Base-by-base conservation (phyloP, 1,140 invertebrate species). In the Acyrthosiphon pisum region DNA sequence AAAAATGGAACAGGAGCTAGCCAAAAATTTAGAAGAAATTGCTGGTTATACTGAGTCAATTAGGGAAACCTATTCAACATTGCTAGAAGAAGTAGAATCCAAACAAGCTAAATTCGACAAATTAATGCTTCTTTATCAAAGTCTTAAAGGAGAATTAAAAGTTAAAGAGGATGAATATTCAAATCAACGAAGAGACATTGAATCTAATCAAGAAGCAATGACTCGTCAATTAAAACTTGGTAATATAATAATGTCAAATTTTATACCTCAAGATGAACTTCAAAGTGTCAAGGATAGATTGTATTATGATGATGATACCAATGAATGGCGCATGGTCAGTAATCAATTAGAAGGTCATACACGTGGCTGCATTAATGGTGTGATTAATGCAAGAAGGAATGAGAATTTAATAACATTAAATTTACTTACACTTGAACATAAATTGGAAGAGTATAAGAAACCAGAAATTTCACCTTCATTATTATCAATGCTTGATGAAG, bases 201-300 rank as follows among this genome's bases (percentile, higher is more conserved):
- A 98, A 95, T 96, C 97, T 95, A 97, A 97, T 3, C 97, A 98
- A 94, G 97, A 97, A 94, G 97, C 98, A 94, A 96, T 98, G 53
- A 97, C 97, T 2, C 97, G 97, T 94, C 96, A 98, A 94, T 95
- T 98, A 87, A 97, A 98, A 94, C 96, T 98, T n/a, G 97, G 97
- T 93, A 97, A 98, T 94, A 96, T 99, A 22, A 98, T 99, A 83
- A 99, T 99, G 93, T 99, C 99, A 94, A 99, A 99, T 95, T 99
- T 99, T 95, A 98, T 99, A 94, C 99, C 99, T 23, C 96, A 97
- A 7, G 98, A 98, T 94, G 98, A 99, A 88, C 97, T 98, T 94
- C 96, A 97, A 87, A 97, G 97, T 94, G 96, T 99, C n/a, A 96
- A 97, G 94, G 97, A 95, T 94, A 96, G 96, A 94, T 97, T 97